These are phyloP conservation scores for Montipora foliosa DNA, from an alignment of 64 coral and sea anemone genomes.

Conservation along the genomic window DNA sequence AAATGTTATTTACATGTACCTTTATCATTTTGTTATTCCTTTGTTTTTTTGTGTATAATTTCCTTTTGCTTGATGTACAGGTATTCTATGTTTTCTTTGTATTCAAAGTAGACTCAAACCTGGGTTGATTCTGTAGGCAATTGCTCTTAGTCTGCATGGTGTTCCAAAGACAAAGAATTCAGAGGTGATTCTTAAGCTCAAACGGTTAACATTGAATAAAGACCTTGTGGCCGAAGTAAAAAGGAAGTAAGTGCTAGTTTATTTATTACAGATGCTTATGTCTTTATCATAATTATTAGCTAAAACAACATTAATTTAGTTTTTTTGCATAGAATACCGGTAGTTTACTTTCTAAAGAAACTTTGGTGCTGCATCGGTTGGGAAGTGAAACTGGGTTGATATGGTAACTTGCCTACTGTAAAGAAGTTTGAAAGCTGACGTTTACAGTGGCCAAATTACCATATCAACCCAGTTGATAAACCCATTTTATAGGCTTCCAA, in stretches of 20 bases:
- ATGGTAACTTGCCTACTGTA: too few relatives aligned
- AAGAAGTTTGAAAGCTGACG: too few relatives aligned
- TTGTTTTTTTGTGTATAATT: neutral
- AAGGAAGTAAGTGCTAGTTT: constrained; percentile 51
- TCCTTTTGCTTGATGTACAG: neutral
- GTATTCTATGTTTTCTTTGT: neutral
- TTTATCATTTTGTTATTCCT: neutral
- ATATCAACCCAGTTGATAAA: too few relatives aligned
- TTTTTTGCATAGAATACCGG: too few relatives aligned
- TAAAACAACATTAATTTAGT: too few relatives aligned
- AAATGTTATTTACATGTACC: too few relatives aligned
- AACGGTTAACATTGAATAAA: constrained; percentile 73
- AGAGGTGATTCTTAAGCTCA: constrained; percentile 84
- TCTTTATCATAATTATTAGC: too few relatives aligned
- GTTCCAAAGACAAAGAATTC: constrained; percentile 94
- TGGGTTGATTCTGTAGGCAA: constrained; percentile 51
- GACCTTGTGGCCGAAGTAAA: constrained; percentile 81
- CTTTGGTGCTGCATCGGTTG: too few relatives aligned
- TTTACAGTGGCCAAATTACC: too few relatives aligned
- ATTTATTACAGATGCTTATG: neutral
- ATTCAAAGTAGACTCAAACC: neutral
- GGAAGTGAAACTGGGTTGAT: too few relatives aligned
- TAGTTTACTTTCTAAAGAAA: too few relatives aligned
- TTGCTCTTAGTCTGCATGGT: constrained; percentile 66
- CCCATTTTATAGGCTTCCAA: too few relatives aligned